A percentile compares a stretch with the other conserved stretches of the same genome.
Conservation (phyloP, 2,113 vertebrate genomes). For the Mormoops blainvillei region DNA sequence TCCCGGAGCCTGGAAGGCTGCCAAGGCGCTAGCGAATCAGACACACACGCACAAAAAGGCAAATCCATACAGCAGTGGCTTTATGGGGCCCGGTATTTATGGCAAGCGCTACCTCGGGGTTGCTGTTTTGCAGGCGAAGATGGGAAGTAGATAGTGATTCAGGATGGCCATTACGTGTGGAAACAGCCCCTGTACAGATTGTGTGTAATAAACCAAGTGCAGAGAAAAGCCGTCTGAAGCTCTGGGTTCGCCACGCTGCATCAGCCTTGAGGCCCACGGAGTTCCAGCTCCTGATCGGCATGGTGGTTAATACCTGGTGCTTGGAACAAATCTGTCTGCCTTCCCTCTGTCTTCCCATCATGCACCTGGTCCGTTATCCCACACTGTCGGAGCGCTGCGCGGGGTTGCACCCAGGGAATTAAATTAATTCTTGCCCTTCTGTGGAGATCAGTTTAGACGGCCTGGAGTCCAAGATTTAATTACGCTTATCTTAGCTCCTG, state of each 20-base stretch:
- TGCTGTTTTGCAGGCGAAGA: conserved; percentile 60
- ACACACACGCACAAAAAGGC: conserved; percentile 59
- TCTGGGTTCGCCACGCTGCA: not conserved
- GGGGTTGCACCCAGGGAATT: not conserved
- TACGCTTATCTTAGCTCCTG: conserved; percentile 32
- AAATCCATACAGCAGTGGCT: conserved; percentile 66
- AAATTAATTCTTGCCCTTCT: conserved; percentile 34
- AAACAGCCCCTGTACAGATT: conserved; percentile 63
- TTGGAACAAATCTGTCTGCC: not conserved
- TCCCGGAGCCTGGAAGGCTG: conserved; percentile 84
- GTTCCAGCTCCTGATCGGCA: not conserved
- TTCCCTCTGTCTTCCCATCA: not conserved
- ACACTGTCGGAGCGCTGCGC: not conserved
- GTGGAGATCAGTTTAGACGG: not conserved
- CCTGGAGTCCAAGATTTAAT: conserved; percentile 43
- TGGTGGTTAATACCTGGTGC: not conserved
- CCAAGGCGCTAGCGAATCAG: conserved; percentile 80
- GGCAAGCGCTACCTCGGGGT: conserved; percentile 67
- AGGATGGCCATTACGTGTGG: not conserved
- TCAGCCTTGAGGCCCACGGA: conserved; percentile 1
- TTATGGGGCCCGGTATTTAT: conserved; percentile 74
- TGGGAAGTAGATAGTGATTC: conserved; percentile 62
- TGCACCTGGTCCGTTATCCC: not conserved
- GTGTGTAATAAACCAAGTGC: not conserved
- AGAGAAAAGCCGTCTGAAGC: not conserved